These are phyloP conservation scores for Tethea ocularis DNA, from an alignment of 2,888 invertebrate genomes.

Conservation along the genomic window DNA sequence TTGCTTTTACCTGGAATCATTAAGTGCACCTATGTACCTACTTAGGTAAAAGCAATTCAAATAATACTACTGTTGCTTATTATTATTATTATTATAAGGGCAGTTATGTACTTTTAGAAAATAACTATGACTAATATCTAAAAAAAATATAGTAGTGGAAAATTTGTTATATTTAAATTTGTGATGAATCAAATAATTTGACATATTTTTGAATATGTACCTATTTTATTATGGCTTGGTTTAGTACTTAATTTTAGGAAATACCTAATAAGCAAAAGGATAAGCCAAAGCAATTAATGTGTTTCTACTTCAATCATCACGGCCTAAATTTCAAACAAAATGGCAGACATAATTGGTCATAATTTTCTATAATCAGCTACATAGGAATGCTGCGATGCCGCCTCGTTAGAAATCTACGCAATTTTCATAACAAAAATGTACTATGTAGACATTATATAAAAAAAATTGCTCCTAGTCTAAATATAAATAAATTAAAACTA, in stretches of 20 bases:
- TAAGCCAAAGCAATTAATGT: constrained; percentile 29
- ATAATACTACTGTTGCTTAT: too few relatives aligned
- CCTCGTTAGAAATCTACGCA: background rate
- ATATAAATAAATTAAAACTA: too few relatives aligned
- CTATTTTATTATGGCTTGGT: background rate
- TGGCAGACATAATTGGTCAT: constrained; percentile 22
- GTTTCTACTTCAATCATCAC: constrained; percentile 26
- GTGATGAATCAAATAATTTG: too few relatives aligned
- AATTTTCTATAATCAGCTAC: constrained; percentile 7
- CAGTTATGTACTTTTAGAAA: too few relatives aligned
- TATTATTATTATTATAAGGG: too few relatives aligned
- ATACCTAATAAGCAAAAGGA: background rate
- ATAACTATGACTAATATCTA: too few relatives aligned
- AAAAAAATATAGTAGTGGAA: too few relatives aligned
- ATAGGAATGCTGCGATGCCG: background rate
- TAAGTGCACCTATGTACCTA: too few relatives aligned
- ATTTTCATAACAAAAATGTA: background rate
- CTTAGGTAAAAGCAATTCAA: too few relatives aligned
- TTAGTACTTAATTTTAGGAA: background rate
- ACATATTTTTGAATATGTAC: background rate
- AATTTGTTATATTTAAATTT: too few relatives aligned
- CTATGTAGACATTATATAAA: background rate
- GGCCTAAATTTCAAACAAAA: constrained; percentile 30
- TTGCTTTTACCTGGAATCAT: too few relatives aligned
- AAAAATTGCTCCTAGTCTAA: background rate